Conservation (phyloP, 2,797 vertebrate species). For the Enteromius mattozi region DNA sequence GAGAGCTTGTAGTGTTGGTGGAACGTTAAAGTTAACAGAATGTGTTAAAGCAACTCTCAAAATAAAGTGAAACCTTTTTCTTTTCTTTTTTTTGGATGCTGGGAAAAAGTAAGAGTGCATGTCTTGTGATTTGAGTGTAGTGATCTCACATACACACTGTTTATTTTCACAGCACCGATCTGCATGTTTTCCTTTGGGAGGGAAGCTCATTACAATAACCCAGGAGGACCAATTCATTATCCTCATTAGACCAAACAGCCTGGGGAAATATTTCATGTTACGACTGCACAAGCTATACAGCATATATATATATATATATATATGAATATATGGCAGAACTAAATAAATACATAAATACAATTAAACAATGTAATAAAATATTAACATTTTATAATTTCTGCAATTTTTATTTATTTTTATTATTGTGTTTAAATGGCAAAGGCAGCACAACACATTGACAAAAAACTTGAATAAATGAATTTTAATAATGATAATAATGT, state of each 20-base stretch:
- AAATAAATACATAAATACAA: background rate
- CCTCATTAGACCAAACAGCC: constrained; percentile 68
- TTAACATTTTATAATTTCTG: background rate
- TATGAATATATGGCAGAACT: too few species aligned
- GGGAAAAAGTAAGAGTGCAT: background rate
- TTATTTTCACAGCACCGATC: constrained; percentile 68
- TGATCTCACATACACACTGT: constrained; percentile 59
- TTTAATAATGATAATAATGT: background rate
- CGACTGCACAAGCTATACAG: background rate
- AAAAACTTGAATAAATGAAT: background rate
- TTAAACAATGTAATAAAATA: too few species aligned
- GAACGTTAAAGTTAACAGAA: background rate
- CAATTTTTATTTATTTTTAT: background rate
- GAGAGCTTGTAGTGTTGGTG: background rate
- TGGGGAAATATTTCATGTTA: background rate
- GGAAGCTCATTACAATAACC: constrained; percentile 67
- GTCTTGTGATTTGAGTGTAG: constrained; percentile 55
- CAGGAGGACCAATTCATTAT: constrained; percentile 78
- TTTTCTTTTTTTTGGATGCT: background rate
- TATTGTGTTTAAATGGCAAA: background rate
- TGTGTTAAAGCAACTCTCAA: background rate
- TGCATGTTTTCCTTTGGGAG: constrained; percentile 63
- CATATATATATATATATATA: background rate
- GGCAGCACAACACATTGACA: background rate
- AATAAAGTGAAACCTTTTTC: too few species aligned